Percentiles rank a stretch among this genome's conserved stretches.
These are phyloP conservation scores for Pantherophis vulpinus DNA, from an alignment of 2,797 vertebrate species.

Conservation along the genomic window DNA sequence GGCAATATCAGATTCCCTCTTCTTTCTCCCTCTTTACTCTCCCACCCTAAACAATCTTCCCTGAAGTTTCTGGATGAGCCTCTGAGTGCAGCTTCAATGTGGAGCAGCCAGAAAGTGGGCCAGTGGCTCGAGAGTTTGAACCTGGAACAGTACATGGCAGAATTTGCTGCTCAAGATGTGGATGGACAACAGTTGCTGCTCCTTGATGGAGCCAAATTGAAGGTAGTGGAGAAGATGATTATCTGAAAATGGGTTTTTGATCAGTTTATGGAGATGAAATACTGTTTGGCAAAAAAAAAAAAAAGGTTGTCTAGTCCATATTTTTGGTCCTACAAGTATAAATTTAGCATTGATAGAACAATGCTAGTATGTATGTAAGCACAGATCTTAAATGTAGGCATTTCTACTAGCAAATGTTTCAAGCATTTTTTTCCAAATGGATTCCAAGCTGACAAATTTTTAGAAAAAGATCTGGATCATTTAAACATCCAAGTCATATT, in stretches of 20 bases:
- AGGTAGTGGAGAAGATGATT: conserved; percentile 67
- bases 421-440: background rate
- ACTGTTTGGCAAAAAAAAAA: background rate
- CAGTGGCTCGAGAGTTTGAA: conserved; percentile 84
- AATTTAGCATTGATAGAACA: background rate
- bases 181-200: conserved; percentile 81
- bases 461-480: background rate
- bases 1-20: background rate
- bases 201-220: conserved; percentile 81
- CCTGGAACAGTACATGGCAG: conserved; percentile 80
- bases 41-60: background rate
- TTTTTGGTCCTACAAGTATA: background rate
- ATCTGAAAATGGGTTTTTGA: background rate
- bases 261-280: background rate
- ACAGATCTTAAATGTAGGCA: background rate
- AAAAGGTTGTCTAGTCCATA: background rate
- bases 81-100: conserved; percentile 70
- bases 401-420: background rate
- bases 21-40: accelerated
- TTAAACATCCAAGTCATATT: background rate
- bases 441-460: background rate
- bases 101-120: conserved; percentile 86
- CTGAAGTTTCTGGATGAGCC: conserved; percentile 82
- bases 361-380: background rate
- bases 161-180: conserved; percentile 77